Conservation (phyloP, 2,113 vertebrate species). For the Ptyas mucosa region DNA sequence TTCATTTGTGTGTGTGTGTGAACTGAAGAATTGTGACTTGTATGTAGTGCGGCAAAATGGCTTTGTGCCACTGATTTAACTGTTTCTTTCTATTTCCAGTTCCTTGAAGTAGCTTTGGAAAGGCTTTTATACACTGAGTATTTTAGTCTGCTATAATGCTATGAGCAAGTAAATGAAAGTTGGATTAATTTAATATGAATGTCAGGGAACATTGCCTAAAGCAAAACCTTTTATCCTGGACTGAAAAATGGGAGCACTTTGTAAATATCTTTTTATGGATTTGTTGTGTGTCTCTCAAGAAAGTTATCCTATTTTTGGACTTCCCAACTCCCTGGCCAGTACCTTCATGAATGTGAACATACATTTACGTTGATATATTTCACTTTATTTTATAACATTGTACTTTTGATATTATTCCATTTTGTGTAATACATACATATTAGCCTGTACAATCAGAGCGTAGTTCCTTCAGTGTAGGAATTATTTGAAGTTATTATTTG, state of each 20-base stretch:
- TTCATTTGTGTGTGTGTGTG: background rate
- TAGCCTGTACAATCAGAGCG: background rate
- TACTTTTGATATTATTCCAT: background rate
- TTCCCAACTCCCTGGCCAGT: background rate
- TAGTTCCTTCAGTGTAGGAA: background rate
- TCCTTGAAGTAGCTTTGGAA: conserved; percentile 9
- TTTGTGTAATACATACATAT: background rate
- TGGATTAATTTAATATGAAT: conserved; percentile 57
- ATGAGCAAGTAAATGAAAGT: conserved; percentile 35
- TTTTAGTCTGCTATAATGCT: conserved; percentile 5
- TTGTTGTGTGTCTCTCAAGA: conserved; percentile 34
- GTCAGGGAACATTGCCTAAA: conserved; percentile 39
- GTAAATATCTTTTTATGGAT: conserved; percentile 36
- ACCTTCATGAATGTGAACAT: background rate
- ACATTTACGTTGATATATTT: background rate
- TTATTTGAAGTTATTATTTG: background rate
- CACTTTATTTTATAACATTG: background rate
- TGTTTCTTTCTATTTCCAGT: background rate
- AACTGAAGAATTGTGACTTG: background rate
- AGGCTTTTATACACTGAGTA: background rate
- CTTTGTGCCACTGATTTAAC: background rate
- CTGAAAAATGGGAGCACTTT: conserved; percentile 43
- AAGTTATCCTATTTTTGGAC: background rate
- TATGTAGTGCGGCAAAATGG: background rate
- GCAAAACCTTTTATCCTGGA: conserved; percentile 39